Base-by-base conservation (phyloP, 2,113 vertebrate species). In the Aspiorhynchus laticeps region DNA sequence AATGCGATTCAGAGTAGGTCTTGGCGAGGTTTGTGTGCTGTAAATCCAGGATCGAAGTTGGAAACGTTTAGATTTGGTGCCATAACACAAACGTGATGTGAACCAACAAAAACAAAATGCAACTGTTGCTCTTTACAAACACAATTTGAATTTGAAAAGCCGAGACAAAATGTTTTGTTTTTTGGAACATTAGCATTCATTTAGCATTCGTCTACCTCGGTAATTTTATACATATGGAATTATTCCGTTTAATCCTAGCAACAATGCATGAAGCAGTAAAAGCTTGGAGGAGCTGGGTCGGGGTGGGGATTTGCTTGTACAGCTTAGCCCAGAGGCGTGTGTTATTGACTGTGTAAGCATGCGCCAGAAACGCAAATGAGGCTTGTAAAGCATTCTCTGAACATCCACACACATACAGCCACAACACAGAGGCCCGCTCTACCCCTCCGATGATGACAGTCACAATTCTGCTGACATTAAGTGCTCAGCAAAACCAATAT, bases 261-360 rank as follows among this genome's bases (percentile, higher is more conserved):
- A 85, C 65, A 65, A 31, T 56, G 24, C 41, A 79, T 86, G 51
- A 88, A 78, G 80, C 74, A 63, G 28, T 6, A 56, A 61, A 83
- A 46, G 48, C 80, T 73, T 84, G 76, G 61, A 46, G 48, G 33
- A 12, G 61, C 65, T 46, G 56, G 61, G 26, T 19, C 4, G 17
- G n/a, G 77, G 77, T 73, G 85, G 63, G 76, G 78, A 80, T 53
- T 46, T 63, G 14, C 79, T 87, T 83, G 48, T 74, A 81, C 77
- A 86, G 67, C 67, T 80, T 73, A 74, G 85, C 78, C 65, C 46
- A 19, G 51, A 85, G 82, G 75, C 80, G 63, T 53, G 83, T 76
- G 53, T 53, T 88, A 81, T 85, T 63, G 53, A 80, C 76, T 63
- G 65, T 53, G 28, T 26, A 67, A 86, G 61, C 48, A 83, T 46